phyloP scores from a whole-genome alignment of 2,888 invertebrate genomes.

The Campoletis raptor region DNA sequence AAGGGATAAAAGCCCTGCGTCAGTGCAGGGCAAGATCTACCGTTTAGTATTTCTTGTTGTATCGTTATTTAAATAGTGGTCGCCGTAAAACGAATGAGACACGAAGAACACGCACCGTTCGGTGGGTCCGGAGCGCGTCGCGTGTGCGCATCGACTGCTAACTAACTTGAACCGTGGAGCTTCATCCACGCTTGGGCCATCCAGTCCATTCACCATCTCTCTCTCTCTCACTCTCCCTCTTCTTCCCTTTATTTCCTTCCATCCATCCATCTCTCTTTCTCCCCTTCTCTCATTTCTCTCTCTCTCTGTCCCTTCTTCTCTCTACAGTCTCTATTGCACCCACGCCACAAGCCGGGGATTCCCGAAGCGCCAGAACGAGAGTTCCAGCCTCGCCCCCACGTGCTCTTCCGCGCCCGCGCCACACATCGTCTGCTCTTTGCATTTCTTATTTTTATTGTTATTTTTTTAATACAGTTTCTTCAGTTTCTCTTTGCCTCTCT shows the following conservation, averaged over 20 bases:
- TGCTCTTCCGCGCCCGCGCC: conserved; percentile 65
- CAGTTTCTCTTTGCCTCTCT: conserved; percentile 49
- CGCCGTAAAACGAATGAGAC: conserved; percentile 34
- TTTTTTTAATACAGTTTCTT: conserved; percentile 50
- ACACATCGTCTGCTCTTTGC: conserved; percentile 31
- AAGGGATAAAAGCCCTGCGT: conserved; percentile 33
- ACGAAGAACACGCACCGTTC: conserved; percentile 55
- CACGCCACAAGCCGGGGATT: conserved; percentile 56
- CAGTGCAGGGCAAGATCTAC: not conserved
- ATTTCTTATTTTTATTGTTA: conserved; percentile 56
- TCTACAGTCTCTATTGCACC: conserved; percentile 61
- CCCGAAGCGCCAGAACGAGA: conserved; percentile 55
- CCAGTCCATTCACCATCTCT: conserved; percentile 64
- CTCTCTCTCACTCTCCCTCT: conserved; percentile 51
- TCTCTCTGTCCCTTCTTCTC: conserved; percentile 40
- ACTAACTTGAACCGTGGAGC: conserved; percentile 81
- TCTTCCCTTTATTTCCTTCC: conserved; percentile 38
- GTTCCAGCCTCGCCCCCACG: conserved; percentile 60
- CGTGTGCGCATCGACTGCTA: conserved; percentile 85
- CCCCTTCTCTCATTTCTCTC: conserved; percentile 25
- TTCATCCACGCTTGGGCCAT: conserved; percentile 73
- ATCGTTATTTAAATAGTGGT: conserved; percentile 18
- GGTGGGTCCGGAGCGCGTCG: conserved; percentile 81
- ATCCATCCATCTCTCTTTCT: conserved; percentile 55
- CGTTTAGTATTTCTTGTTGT: not conserved